These are phyloP conservation scores for Chrysocyon brachyurus DNA, from an alignment of 2,797 vertebrate species.

Conservation along the genomic window DNA sequence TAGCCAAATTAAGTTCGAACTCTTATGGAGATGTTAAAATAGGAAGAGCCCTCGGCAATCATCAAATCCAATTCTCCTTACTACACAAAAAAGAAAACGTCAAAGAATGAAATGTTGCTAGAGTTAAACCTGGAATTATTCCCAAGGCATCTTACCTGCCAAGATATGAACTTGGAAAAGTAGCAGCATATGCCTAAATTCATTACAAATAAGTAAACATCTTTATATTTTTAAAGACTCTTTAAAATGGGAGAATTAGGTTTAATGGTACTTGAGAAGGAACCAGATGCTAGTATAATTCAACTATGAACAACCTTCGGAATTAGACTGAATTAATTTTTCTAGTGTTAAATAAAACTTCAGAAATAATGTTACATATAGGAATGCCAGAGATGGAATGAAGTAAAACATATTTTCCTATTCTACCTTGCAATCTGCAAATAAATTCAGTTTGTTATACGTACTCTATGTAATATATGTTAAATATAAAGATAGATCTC, in stretches of 20 bases:
- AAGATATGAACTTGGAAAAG: constrained; percentile 17
- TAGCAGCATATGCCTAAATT: constrained; percentile 29
- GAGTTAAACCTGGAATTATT: constrained; percentile 47
- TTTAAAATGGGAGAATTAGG: constrained; percentile 18
- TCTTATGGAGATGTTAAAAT: constrained; percentile 32
- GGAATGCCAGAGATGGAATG: neutral
- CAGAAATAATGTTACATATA: neutral
- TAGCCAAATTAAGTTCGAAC: constrained; percentile 20
- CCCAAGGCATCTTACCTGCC: constrained; percentile 46
- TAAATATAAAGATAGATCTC: constrained; percentile 28
- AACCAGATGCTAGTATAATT: constrained; percentile 58
- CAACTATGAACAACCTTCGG: constrained; percentile 52
- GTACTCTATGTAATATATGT: neutral
- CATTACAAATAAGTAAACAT: constrained; percentile 56
- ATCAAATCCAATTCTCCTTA: constrained; percentile 31
- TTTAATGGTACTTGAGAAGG: constrained; percentile 51
- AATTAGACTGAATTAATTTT: constrained; percentile 53
- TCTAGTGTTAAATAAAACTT: constrained; percentile 44
- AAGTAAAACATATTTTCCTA: constrained; percentile 18
- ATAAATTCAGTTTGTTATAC: neutral
- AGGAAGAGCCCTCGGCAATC: constrained; percentile 16
- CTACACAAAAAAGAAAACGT: constrained; percentile 9
- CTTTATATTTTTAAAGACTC: constrained; percentile 25
- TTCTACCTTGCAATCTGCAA: constrained; percentile 46
- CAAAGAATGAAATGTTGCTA: constrained; percentile 63